Percentiles rank a stretch among this genome's conserved stretches.
These are phyloP conservation scores for Falco concolor DNA, from an alignment of 2,797 vertebrate species.

Conservation along the genomic window DNA sequence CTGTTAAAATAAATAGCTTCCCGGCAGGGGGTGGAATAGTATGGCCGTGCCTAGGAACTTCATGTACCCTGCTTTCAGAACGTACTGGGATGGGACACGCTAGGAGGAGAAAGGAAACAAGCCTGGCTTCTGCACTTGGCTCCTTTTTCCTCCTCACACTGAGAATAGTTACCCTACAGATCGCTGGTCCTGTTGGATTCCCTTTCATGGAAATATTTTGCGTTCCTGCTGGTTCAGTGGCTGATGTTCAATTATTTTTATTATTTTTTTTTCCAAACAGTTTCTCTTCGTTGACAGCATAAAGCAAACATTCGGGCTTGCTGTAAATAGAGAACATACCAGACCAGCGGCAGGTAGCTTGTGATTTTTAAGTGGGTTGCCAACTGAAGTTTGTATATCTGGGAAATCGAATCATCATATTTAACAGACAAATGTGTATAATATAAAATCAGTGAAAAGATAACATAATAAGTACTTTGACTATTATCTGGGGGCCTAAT, in stretches of 20 bases:
- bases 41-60: not conserved
- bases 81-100: not conserved
- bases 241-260: constrained; percentile 27
- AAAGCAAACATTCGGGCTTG: constrained; percentile 37
- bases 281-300: constrained; percentile 23
- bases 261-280: not conserved
- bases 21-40: constrained; percentile 20
- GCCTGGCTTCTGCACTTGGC: constrained; percentile 51
- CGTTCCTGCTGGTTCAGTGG: constrained; percentile 42
- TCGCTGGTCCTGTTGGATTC: not conserved
- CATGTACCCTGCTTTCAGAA: constrained; percentile 34
- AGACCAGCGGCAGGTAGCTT: constrained; percentile 37
- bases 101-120: constrained; percentile 22
- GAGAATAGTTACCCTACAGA: constrained; percentile 43
- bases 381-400: constrained; percentile 2
- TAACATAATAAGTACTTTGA: constrained; percentile 61
- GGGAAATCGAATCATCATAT: constrained; percentile 8
- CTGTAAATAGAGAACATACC: constrained; percentile 16
- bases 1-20: constrained; percentile 59
- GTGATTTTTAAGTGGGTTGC: constrained; percentile 26
- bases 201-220: constrained; percentile 55
- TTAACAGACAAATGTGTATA: constrained; percentile 55
- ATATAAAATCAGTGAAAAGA: constrained; percentile 61
- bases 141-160: constrained; percentile 36
- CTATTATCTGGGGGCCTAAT: constrained; percentile 64